Evolutionary conservation across 2,113 vertebrate genomes (phyloP), one percentile per base, ranked within the genome.

Genomic region (Oncorhynchus clarkii): DNA sequence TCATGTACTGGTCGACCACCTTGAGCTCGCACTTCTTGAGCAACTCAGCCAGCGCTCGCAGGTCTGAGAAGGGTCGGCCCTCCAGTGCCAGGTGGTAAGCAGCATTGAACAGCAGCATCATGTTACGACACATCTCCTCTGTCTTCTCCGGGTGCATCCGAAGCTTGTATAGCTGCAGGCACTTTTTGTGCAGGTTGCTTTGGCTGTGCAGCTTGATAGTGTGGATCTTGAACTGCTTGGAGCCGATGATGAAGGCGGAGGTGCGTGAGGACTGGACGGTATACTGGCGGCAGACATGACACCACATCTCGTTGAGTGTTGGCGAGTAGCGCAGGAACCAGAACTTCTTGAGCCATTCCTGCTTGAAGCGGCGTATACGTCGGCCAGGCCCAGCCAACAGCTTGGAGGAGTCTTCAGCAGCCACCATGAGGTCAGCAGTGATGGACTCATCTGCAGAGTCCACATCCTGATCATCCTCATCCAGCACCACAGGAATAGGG

Each of bases 101-200:
- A 0, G 96, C 95, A 1, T 98, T 97, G 90, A 99, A 96, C 73
- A 99, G 95, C 71, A 97, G 85, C 34, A 94, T 95, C 97, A 99
- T 98, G 84, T 96, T 97, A 77, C 94, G 93, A 72, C 97, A 98
- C 97, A 99, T 98, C 88, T 99, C 97, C 87, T 98, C 97, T 0
- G 97, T 99, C 92, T 98, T 98, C 89, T 99, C 97, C 0, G 97
- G 97, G 81, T 98, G 97, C 97, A 98, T 99, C 77, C 96, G 95
- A 65, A 98, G 94, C 90, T 97, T 97, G 82, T 98, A 99, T 24
- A 99, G 95, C 93, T 99, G 97, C 91, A 99, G 92, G 87, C 97
- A 99, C 91, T 99, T 99, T 92, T 99, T 99, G 84, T 99, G 97
- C 71, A 98, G 95, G 91, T 99, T 99, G 90, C 97, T 99, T 92